A percentile compares a stretch with the other conserved stretches of the same genome.
Evolutionary conservation across 2,113 vertebrate species (phyloP).

Genomic region (Xenopus laevis): DNA sequence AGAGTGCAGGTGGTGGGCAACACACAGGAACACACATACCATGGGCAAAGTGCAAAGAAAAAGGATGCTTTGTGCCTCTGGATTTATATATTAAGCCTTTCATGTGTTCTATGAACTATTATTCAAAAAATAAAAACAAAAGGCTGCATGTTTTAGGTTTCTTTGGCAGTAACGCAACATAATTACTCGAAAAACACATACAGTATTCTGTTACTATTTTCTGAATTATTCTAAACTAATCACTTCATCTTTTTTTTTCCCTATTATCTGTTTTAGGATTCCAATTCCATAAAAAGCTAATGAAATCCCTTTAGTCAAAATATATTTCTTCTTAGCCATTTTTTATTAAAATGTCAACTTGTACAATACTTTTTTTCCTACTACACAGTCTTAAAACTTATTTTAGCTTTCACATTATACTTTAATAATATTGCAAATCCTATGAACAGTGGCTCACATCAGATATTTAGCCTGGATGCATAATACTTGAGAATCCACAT

Average conservation of each 20-base stretch:
- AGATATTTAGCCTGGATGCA: constrained; percentile 70
- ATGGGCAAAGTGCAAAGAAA: too few relatives aligned
- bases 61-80: too few relatives aligned
- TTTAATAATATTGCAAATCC: constrained; percentile 71
- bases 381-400: constrained; percentile 62
- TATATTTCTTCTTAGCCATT: constrained; percentile 61
- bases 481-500: constrained; percentile 63
- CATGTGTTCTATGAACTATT: too few relatives aligned
- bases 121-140: too few relatives aligned
- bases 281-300: constrained; percentile 47
- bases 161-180: too few relatives aligned
- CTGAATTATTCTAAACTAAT: constrained; percentile 20
- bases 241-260: constrained; percentile 30
- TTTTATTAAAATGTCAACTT: constrained; percentile 67
- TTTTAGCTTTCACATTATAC: constrained; percentile 58
- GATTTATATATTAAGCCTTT: too few relatives aligned
- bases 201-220: constrained; percentile 11
- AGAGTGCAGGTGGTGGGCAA: too few relatives aligned
- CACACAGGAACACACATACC: too few relatives aligned
- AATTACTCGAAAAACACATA: background rate
- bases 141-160: too few relatives aligned
- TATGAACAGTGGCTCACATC: constrained; percentile 72
- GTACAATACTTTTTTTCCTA: constrained; percentile 50
- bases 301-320: constrained; percentile 53
- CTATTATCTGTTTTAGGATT: constrained; percentile 52